Conservation (phyloP, 30 jellyfish, hydroid and myxozoan genomes). For the Mastigias papua region DNA sequence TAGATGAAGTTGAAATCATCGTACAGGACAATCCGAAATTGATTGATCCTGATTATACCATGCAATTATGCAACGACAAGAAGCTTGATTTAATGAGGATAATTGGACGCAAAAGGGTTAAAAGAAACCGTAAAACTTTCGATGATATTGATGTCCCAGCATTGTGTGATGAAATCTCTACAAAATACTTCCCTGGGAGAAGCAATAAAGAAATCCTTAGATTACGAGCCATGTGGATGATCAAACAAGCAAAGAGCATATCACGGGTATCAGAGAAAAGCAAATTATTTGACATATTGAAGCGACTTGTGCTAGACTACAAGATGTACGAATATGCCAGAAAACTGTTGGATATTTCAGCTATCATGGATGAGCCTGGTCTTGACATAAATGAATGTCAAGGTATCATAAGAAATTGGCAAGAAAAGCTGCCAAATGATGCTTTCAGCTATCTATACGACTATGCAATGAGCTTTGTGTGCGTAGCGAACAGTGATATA, state of each 20-base stretch:
- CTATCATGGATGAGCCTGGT: constrained; percentile 9
- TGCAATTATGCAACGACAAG: constrained; percentile 22
- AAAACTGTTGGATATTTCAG: constrained; percentile 15
- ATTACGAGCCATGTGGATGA: constrained; percentile 22
- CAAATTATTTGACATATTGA: background rate
- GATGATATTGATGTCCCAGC: constrained; percentile 20
- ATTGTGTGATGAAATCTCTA: constrained; percentile 12
- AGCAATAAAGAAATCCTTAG: constrained; percentile 32
- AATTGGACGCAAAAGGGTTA: constrained; percentile 23
- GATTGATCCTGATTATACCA: constrained; percentile 50
- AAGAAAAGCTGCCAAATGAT: constrained; percentile 2
- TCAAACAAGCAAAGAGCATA: constrained; percentile 16
- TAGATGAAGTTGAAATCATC: constrained; percentile 39
- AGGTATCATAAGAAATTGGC: constrained; percentile 21
- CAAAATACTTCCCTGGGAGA: constrained; percentile 9
- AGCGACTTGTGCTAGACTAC: constrained; percentile 12
- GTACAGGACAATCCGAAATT: constrained; percentile 26
- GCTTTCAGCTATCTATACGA: constrained; percentile 44
- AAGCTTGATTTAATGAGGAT: constrained; percentile 5
- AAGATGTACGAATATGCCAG: constrained; percentile 18
- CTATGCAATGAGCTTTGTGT: constrained; percentile 33
- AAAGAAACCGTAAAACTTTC: background rate
- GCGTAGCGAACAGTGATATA: constrained; percentile 20
- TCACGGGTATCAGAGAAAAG: constrained; percentile 10
- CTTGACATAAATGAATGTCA: constrained; percentile 7